Evolutionary conservation across 2,797 vertebrate species (phyloP).

Genomic region (Acipenser ruthenus): DNA sequence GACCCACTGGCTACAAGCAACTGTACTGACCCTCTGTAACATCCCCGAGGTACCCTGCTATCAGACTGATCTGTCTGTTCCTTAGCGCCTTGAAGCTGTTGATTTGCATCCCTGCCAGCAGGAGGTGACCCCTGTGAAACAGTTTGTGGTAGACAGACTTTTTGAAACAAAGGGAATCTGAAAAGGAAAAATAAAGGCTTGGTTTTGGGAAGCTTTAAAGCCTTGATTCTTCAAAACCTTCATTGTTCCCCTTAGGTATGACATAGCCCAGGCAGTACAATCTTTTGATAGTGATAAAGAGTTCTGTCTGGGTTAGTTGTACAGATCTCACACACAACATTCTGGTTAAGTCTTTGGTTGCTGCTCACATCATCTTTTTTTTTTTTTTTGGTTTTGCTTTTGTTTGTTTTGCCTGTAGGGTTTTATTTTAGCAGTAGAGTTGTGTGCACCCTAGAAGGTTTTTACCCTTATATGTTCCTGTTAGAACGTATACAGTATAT

Average conservation of each 20-base stretch:
- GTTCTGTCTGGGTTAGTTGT: conserved; percentile 8
- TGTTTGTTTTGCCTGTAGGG: conserved; percentile 20
- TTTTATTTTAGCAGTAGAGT: conserved; percentile 33
- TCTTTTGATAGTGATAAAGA: conserved; percentile 4
- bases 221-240: background rate
- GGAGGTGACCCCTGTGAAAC: background rate
- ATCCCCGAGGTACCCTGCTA: background rate
- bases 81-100: background rate
- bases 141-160: background rate
- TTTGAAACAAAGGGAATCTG: background rate
- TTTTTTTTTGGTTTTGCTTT: too few relatives aligned
- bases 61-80: background rate
- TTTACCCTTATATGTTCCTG: too few relatives aligned
- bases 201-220: background rate
- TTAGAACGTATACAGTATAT: too few relatives aligned
- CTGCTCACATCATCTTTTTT: conserved; percentile 20
- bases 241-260: background rate
- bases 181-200: background rate
- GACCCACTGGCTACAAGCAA: background rate
- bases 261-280: background rate
- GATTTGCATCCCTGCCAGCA: background rate
- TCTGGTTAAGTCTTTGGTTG: background rate
- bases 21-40: background rate
- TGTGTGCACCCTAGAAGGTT: too few relatives aligned
- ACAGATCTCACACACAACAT: background rate